These are phyloP conservation scores for Drosophila antonietae DNA, from an alignment of 2,888 invertebrate genomes.

Conservation along the genomic window DNA sequence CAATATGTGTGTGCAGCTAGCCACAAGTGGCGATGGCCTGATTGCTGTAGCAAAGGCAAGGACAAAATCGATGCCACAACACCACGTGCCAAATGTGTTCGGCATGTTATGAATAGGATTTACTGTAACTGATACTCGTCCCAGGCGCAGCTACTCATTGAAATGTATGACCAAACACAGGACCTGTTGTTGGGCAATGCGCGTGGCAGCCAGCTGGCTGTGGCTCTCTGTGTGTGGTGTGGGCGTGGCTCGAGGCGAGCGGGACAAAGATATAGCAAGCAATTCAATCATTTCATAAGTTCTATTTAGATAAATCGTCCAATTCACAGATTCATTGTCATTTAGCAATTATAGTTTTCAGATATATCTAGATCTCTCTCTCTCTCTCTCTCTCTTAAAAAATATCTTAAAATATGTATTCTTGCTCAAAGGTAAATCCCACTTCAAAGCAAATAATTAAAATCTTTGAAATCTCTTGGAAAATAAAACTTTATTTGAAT, in stretches of 20 bases:
- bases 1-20: constrained; percentile 37
- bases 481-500: neutral
- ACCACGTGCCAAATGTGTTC: constrained; percentile 45
- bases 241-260: neutral
- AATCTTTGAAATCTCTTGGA: neutral
- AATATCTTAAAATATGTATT: no score
- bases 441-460: neutral
- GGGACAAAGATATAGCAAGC: neutral
- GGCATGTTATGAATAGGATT: constrained; percentile 47
- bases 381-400: no score
- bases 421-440: neutral
- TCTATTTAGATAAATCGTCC: neutral
- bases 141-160: constrained; percentile 21
- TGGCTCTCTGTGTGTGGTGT: no score
- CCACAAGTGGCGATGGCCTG: constrained; percentile 22
- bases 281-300: constrained; percentile 6
- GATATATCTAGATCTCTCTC: no score
- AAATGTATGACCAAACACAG: constrained; percentile 26
- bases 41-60: constrained; percentile 17
- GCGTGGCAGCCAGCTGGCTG: neutral
- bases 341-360: no score
- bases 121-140: constrained; percentile 18
- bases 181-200: constrained; percentile 5
- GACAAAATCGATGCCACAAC: constrained; percentile 26
- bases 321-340: neutral